Percentiles rank a stretch among this genome's conserved stretches.
phyloP scores from a whole-genome alignment of 23 tunicate species.

The Clavelina lepadiformis region DNA sequence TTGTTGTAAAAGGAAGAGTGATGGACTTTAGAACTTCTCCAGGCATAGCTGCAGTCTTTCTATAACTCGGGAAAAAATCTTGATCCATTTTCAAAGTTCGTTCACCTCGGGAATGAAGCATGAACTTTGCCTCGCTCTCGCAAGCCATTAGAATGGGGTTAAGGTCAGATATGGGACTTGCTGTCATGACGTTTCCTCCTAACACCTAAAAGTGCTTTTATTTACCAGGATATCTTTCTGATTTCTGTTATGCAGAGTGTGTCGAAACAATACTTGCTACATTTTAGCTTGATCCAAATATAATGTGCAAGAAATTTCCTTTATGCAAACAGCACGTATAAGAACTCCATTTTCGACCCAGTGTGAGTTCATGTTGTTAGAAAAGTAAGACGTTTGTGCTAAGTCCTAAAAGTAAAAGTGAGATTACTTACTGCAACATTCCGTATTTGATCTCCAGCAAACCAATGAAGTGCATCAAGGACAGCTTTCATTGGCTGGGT shows the following conservation, averaged over 20 bases:
- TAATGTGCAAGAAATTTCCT: too few relatives aligned
- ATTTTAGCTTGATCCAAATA: too few relatives aligned
- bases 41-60: constrained; percentile 46
- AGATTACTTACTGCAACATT: constrained; percentile 93
- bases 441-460: constrained; percentile 94
- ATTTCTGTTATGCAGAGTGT: too few relatives aligned
- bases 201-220: too few relatives aligned
- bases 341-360: too few relatives aligned
- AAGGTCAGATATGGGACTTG: constrained; percentile 97
- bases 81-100: constrained; percentile 70
- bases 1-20: constrained; percentile 56
- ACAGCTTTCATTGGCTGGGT: constrained; percentile 51
- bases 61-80: constrained; percentile 82
- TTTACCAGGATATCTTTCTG: too few relatives aligned
- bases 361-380: too few relatives aligned
- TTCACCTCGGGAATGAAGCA: constrained; percentile 24
- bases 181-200: constrained; percentile 91
- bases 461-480: constrained; percentile 69
- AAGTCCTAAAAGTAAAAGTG: too few relatives aligned
- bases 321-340: too few relatives aligned
- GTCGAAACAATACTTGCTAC: too few relatives aligned
- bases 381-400: too few relatives aligned
- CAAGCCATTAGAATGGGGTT: constrained; percentile 85
- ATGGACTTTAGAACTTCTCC: constrained; percentile 48
- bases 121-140: constrained; percentile 48